A percentile compares a stretch with the other conserved stretches of the same genome.
Evolutionary conservation across 64 coral and sea anemone genomes (phyloP).

Genomic region (Stichodactyla helianthus): DNA sequence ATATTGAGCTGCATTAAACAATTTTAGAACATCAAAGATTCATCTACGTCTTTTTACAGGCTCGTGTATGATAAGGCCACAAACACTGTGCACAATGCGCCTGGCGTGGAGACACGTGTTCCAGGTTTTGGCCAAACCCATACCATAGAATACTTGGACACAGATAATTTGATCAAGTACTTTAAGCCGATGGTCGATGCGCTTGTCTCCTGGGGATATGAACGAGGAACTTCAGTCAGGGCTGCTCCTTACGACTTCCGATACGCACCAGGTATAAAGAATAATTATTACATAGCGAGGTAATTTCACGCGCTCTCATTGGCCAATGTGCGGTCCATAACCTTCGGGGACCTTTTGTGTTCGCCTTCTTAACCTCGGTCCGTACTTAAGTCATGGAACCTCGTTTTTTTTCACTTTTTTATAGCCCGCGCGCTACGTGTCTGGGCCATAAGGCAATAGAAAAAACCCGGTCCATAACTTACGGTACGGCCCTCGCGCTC

Average conservation of each 20-base stretch:
- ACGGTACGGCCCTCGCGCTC: no score
- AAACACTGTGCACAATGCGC: conserved; percentile 54
- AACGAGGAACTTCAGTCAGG: conserved; percentile 59
- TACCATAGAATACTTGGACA: conserved; percentile 73
- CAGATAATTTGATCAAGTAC: conserved; percentile 40
- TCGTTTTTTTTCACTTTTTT: no score
- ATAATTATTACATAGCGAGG: no score
- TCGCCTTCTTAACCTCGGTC: no score
- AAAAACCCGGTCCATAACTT: no score
- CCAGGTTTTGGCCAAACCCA: conserved; percentile 77
- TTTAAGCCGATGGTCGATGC: conserved; percentile 57
- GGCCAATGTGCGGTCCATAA: no score
- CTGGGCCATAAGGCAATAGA: no score
- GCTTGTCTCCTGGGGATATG: conserved; percentile 45
- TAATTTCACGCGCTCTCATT: no score
- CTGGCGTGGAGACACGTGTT: conserved; percentile 76
- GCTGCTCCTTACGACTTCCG: conserved; percentile 93
- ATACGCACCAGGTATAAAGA: conserved; percentile 45
- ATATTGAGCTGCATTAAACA: no score
- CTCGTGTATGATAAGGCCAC: conserved; percentile 61
- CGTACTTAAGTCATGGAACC: no score
- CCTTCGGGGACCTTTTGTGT: no score
- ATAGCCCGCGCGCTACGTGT: no score
- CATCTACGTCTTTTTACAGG: not conserved
- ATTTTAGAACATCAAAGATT: not conserved